Conservation (phyloP, 2,888 invertebrate genomes). For the Sturmia bella region DNA sequence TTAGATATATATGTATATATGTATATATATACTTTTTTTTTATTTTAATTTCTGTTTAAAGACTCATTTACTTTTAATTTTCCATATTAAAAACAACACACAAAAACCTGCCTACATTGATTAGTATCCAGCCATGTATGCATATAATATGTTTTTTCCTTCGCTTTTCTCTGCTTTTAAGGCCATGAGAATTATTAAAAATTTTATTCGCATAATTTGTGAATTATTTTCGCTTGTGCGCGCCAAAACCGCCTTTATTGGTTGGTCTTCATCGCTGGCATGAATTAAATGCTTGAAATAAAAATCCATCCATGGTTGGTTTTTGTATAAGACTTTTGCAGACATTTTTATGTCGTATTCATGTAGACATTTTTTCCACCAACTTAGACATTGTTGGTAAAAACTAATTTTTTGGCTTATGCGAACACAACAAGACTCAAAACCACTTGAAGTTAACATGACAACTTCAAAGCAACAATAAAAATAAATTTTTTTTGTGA, state of each 20-base stretch:
- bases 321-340: constrained; percentile 38
- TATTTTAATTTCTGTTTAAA: constrained; percentile 43
- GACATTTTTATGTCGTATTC: constrained; percentile 62
- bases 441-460: constrained; percentile 69
- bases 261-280: constrained; percentile 32
- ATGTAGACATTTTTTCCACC: constrained; percentile 31
- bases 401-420: constrained; percentile 46
- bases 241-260: constrained; percentile 75
- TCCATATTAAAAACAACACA: constrained; percentile 55
- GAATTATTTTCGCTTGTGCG: constrained; percentile 79
- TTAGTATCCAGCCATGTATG: constrained; percentile 19
- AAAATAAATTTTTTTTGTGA: constrained; percentile 36
- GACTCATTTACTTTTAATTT: constrained; percentile 71
- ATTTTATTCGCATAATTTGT: constrained; percentile 82
- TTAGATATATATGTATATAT: background rate
- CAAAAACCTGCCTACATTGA: constrained; percentile 14
- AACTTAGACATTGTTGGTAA: constrained; percentile 31
- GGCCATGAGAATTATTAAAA: constrained; percentile 80
- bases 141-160: background rate
- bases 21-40: background rate
- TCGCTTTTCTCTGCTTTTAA: constrained; percentile 2
- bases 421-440: constrained; percentile 44
- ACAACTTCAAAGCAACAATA: constrained; percentile 58
- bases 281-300: constrained; percentile 48
- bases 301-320: constrained; percentile 45